Evolutionary conservation across 2,797 vertebrate species (phyloP), one percentile per base, ranked within the genome.

Genomic region (Gephyroberyx darwinii): DNA sequence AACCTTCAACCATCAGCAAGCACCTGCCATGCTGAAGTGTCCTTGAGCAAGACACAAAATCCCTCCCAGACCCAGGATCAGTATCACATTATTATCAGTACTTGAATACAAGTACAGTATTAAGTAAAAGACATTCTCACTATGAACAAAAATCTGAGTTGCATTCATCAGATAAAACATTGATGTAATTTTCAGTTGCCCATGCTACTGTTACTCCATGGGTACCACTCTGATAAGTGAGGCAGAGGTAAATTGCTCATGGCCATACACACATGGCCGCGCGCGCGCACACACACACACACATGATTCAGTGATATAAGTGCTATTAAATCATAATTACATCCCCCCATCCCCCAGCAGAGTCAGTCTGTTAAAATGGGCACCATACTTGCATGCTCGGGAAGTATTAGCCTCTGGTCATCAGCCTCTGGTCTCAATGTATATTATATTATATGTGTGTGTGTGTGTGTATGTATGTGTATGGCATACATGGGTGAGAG

Each of bases 241-340:
- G 67, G 41, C 31, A 26, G 33, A 58, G 54, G 16, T 55, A 20
- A 56, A 53, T 50, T 65, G 16, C 39, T 8, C 33, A 35, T 10
- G 33, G 26, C 33, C 35, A 53, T 31, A 37, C 31, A 31, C 0
- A 17, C 54, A n/a, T n/a, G n/a, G n/a, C n/a, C n/a, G n/a, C n/a
- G n/a, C n/a, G n/a, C n/a, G n/a, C n/a, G n/a, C 26, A 56, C n/a
- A 55, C 51, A 65, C 14, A 47, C 8, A 54, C 43, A 52, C 13
- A 43, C 47, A 77, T 72, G 61, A 71, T 58, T 66, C 45, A 61
- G 45, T 72, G 64, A 80, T 78, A 75, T 56, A 69, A 63, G 62
- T 41, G 56, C 30, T 64, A 66, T 80, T 56, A 69, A 74, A 74
- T 65, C 22, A 69, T 19, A 63, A 65, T 67, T 37, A 5, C 12